Conservation (phyloP, 2,113 vertebrate genomes). For the Takifugu bimaculatus region DNA sequence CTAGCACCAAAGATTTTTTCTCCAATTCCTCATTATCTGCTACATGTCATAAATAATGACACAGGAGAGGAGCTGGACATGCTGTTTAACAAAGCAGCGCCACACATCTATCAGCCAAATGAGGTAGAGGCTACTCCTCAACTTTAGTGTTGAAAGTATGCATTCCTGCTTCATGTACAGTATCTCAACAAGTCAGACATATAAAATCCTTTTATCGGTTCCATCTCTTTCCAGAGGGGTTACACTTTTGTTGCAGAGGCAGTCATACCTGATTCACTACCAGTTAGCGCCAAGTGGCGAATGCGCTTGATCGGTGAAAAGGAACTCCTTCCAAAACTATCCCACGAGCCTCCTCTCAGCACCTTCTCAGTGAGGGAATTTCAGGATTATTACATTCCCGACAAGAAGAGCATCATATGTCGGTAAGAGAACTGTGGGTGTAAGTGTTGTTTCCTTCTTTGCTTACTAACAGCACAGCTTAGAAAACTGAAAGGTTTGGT, state of each 20-base stretch:
- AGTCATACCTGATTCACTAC: constrained; percentile 51
- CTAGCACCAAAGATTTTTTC: constrained; percentile 80
- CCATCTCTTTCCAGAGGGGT: constrained; percentile 73
- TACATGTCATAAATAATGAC: constrained; percentile 89
- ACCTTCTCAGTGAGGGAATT: constrained; percentile 80
- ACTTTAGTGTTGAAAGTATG: background rate
- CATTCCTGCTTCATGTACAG: no score
- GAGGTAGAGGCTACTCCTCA: constrained; percentile 61
- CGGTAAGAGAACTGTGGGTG: constrained; percentile 72
- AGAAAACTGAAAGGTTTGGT: background rate
- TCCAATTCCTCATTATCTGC: constrained; percentile 69
- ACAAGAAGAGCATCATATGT: constrained; percentile 80
- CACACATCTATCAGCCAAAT: constrained; percentile 81
- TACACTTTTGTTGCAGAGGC: constrained; percentile 89
- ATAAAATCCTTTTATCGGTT: background rate
- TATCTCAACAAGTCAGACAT: background rate
- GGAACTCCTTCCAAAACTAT: constrained; percentile 72
- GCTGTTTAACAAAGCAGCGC: constrained; percentile 74
- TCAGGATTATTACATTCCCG: constrained; percentile 84
- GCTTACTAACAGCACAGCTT: background rate
- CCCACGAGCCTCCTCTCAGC: constrained; percentile 64
- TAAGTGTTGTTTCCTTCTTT: background rate
- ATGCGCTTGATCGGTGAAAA: constrained; percentile 79
- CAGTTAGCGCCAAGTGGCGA: constrained; percentile 75
- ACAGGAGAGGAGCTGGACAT: constrained; percentile 80